These are phyloP conservation scores for Phaethornis superciliosus DNA, from an alignment of 2,113 vertebrate genomes.

Conservation along the genomic window DNA sequence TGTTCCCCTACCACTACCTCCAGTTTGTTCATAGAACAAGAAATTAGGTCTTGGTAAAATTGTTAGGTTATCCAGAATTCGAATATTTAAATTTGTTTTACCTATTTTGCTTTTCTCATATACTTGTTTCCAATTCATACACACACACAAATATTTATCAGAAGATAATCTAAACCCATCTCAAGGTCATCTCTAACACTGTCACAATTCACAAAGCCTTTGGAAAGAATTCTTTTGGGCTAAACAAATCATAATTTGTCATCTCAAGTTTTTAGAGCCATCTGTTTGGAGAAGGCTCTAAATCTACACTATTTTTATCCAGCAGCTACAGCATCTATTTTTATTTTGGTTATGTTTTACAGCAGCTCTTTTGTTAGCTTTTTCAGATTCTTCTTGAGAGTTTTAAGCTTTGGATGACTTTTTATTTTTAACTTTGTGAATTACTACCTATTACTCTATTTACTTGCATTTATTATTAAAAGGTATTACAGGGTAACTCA, in stretches of 20 bases:
- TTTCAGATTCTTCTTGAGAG: neutral
- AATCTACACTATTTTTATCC: slow-evolving; percentile 49
- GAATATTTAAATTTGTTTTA: neutral
- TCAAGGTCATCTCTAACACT: slow-evolving; percentile 6
- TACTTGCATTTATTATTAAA: neutral
- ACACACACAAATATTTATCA: neutral
- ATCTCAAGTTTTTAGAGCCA: slow-evolving; percentile 39
- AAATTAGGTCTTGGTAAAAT: neutral
- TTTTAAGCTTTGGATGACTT: neutral
- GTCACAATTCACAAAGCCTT: neutral
- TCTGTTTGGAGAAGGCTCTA: slow-evolving; percentile 55
- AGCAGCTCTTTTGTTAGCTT: slow-evolving; percentile 37
- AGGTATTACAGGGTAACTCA: neutral
- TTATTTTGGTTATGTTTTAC: slow-evolving; percentile 32
- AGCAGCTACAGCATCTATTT: slow-evolving; percentile 49
- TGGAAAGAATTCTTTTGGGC: neutral
- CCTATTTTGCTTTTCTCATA: neutral
- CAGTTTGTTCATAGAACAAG: neutral
- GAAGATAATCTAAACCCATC: neutral
- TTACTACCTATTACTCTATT: neutral
- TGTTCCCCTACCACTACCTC: neutral
- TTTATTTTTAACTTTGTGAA: slow-evolving; percentile 19
- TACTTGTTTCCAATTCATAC: neutral
- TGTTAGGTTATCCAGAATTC: neutral
- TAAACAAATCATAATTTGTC: slow-evolving; percentile 36